Conservation (phyloP, 2,888 invertebrate species). For the Bhutanitis thaidina region DNA sequence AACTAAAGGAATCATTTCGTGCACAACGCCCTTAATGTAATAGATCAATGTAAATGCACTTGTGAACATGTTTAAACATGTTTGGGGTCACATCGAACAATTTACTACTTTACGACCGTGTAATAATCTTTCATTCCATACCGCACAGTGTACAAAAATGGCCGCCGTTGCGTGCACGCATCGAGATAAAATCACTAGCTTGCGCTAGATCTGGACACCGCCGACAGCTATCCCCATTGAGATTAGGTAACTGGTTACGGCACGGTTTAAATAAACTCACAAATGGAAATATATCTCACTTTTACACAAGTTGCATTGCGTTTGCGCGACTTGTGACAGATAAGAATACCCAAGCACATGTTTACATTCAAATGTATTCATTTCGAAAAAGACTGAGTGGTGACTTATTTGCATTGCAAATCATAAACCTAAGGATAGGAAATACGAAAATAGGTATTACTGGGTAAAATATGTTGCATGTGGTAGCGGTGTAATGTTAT, state of each 20-base stretch:
- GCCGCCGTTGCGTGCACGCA: slow-evolving; percentile 28
- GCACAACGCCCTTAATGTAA: neutral
- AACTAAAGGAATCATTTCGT: no score
- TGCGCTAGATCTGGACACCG: slow-evolving; percentile 26
- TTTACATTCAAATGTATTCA: neutral
- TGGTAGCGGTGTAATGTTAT: no score
- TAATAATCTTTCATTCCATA: neutral
- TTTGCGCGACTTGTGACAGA: neutral
- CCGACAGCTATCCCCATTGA: slow-evolving; percentile 24
- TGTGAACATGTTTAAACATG: slow-evolving; percentile 10
- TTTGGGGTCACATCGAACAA: slow-evolving; percentile 2
- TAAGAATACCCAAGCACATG: slow-evolving; percentile 1
- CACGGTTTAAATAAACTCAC: slow-evolving; percentile 13
- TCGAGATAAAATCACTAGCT: slow-evolving; percentile 23
- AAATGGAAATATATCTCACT: slow-evolving; percentile 12
- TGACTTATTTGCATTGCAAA: neutral
- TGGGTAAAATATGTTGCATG: no score
- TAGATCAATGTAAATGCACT: neutral
- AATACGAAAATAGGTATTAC: no score
- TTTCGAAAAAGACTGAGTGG: neutral
- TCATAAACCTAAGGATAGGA: no score
- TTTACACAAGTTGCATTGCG: neutral
- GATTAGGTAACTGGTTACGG: slow-evolving; percentile 14
- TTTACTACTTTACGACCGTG: slow-evolving; percentile 4
- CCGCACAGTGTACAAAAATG: slow-evolving; percentile 23